phyloP scores from a whole-genome alignment of 2,797 vertebrate genomes.

The Loris lydekkerianus region DNA sequence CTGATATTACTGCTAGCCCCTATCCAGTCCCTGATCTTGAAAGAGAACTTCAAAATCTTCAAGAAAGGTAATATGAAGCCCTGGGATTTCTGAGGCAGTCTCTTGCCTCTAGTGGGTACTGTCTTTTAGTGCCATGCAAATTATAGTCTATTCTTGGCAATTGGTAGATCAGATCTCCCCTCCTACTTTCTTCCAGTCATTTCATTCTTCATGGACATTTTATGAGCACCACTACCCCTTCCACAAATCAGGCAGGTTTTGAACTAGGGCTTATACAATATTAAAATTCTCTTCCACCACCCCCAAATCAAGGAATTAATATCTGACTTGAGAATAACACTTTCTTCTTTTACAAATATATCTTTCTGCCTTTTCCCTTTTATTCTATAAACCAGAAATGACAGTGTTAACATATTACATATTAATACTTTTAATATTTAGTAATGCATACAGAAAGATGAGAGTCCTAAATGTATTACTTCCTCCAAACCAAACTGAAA shows the following conservation, averaged over 20 bases:
- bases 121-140: not conserved
- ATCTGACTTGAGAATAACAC: not conserved
- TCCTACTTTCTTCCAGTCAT: not conserved
- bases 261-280: not conserved
- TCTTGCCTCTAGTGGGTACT: not conserved
- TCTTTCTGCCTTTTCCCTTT: constrained; percentile 41
- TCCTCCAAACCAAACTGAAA: not conserved
- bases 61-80: not conserved
- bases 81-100: not conserved
- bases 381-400: constrained; percentile 40
- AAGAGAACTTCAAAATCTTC: not conserved
- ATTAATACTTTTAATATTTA: constrained; percentile 53
- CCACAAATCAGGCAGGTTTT: not conserved
- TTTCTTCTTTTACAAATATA: constrained; percentile 22
- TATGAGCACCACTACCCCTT: not conserved
- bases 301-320: not conserved
- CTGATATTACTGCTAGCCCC: not conserved
- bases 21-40: not conserved
- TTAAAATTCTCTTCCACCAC: not conserved
- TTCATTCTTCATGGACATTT: not conserved
- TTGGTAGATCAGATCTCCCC: not conserved
- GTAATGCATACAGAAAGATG: not conserved
- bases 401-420: not conserved
- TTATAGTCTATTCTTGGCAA: not conserved
- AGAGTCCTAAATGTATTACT: not conserved